These are phyloP conservation scores for Meliscaeva auricollis DNA, from an alignment of 2,888 invertebrate species.

Conservation along the genomic window DNA sequence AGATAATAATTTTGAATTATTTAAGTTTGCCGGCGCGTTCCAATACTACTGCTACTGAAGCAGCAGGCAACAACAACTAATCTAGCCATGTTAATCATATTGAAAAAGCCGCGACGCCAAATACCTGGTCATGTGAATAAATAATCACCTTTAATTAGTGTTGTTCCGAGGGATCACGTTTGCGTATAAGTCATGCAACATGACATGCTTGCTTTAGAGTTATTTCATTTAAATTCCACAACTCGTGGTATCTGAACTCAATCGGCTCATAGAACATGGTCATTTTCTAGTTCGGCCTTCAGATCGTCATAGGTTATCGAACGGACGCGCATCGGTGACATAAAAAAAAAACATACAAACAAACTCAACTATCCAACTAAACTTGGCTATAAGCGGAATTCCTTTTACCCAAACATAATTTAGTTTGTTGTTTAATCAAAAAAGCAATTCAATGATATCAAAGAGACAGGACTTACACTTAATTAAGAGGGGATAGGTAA, in stretches of 20 bases:
- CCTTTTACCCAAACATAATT: neutral
- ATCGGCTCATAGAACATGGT: constrained; percentile 46
- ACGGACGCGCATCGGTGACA: constrained; percentile 33
- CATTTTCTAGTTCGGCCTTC: constrained; percentile 47
- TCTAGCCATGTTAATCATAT: constrained; percentile 46
- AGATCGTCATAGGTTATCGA: constrained; percentile 22
- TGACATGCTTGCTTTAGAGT: constrained; percentile 49
- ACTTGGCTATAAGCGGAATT: neutral
- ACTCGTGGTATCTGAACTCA: constrained; percentile 28
- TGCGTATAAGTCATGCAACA: constrained; percentile 36
- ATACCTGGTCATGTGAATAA: constrained; percentile 59
- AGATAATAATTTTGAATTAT: constrained; percentile 34
- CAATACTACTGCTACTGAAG: constrained; percentile 13
- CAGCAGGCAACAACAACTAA: constrained; percentile 12
- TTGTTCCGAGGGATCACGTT: constrained; percentile 48
- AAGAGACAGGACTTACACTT: constrained; percentile 11
- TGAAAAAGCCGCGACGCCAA: constrained; percentile 30
- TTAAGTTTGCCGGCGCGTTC: constrained; percentile 9
- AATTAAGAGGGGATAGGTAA: constrained; percentile 21
- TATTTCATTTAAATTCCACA: constrained; percentile 52
- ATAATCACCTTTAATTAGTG: constrained; percentile 69
- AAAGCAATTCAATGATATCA: constrained; percentile 6
- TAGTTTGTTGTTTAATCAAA: constrained; percentile 15
- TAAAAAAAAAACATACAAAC: constrained; percentile 12
- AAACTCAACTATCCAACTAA: neutral